These are phyloP conservation scores for Ciona savignyi DNA, from an alignment of 23 tunicate species.

Conservation along the genomic window DNA sequence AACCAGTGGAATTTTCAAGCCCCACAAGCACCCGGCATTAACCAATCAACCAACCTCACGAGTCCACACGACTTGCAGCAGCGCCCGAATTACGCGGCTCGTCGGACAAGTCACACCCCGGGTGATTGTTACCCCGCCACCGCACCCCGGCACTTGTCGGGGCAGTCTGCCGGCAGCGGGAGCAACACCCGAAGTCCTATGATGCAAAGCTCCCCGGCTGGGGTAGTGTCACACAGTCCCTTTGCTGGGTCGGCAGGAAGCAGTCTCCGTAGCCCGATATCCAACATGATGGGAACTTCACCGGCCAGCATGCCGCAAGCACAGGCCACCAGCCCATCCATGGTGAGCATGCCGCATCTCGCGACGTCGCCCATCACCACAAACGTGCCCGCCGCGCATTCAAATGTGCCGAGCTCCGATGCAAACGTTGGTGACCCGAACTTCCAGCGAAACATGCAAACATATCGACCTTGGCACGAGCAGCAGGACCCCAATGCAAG, in stretches of 20 bases:
- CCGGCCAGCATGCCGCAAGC: constrained; percentile 19
- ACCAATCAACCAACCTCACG: not conserved
- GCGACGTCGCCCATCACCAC: constrained; percentile 13
- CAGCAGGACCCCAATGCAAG: constrained; percentile 1
- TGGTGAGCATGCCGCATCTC: constrained; percentile 17
- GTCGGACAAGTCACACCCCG: constrained; percentile 25
- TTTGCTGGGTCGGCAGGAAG: constrained; percentile 10
- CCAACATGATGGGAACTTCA: constrained; percentile 14
- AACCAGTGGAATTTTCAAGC: not conserved
- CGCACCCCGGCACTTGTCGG: constrained; percentile 21
- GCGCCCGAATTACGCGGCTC: constrained; percentile 4
- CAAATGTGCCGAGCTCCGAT: too few species aligned
- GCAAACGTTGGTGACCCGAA: not conserved
- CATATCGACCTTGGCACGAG: constrained; percentile 34
- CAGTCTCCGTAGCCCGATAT: constrained; percentile 33
- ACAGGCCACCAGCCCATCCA: constrained; percentile 5
- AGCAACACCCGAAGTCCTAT: constrained; percentile 46
- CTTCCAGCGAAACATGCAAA: constrained; percentile 3
- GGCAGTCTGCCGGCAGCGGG: constrained; percentile 11
- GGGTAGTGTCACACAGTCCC: constrained; percentile 14
- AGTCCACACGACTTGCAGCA: not conserved
- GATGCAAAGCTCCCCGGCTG: constrained; percentile 40
- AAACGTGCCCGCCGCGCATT: not conserved
- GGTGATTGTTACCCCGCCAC: constrained; percentile 18
- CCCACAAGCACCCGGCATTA: not conserved